These are phyloP conservation scores for Cyclargus thomasi DNA, from an alignment of 1,140 invertebrate species.

Conservation along the genomic window DNA sequence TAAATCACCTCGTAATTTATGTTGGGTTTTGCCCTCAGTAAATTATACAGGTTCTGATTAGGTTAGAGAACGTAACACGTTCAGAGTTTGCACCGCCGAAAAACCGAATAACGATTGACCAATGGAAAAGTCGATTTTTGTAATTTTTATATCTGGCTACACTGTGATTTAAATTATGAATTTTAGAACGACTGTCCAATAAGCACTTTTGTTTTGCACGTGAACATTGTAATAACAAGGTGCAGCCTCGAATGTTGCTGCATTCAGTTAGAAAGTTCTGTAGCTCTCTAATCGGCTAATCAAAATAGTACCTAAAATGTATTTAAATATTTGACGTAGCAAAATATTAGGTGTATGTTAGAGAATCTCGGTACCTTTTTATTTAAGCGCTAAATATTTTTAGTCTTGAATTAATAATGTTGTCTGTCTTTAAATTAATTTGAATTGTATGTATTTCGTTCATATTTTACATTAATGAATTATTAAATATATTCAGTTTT, in stretches of 20 bases:
- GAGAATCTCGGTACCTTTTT: conserved; percentile 66
- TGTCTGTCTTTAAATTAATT: conserved; percentile 48
- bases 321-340: conserved; percentile 45
- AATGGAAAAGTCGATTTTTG: conserved; percentile 5
- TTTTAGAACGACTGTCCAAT: background rate
- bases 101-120: conserved; percentile 42
- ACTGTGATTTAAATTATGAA: background rate
- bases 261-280: conserved; percentile 22
- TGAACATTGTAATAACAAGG: background rate
- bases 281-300: conserved; percentile 52
- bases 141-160: background rate
- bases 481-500: conserved; percentile 74
- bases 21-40: conserved; percentile 63
- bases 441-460: conserved; percentile 56
- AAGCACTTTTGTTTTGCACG: background rate
- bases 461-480: conserved; percentile 60
- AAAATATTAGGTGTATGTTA: conserved; percentile 40
- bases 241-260: conserved; percentile 2
- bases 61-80: conserved; percentile 60
- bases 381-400: conserved; percentile 25
- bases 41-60: conserved; percentile 77
- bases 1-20: conserved; percentile 76
- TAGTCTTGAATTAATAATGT: conserved; percentile 22
- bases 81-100: conserved; percentile 59
- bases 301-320: conserved; percentile 50